These are phyloP conservation scores for Platysteira castanea DNA, from an alignment of 2,113 vertebrate species.

Conservation along the genomic window DNA sequence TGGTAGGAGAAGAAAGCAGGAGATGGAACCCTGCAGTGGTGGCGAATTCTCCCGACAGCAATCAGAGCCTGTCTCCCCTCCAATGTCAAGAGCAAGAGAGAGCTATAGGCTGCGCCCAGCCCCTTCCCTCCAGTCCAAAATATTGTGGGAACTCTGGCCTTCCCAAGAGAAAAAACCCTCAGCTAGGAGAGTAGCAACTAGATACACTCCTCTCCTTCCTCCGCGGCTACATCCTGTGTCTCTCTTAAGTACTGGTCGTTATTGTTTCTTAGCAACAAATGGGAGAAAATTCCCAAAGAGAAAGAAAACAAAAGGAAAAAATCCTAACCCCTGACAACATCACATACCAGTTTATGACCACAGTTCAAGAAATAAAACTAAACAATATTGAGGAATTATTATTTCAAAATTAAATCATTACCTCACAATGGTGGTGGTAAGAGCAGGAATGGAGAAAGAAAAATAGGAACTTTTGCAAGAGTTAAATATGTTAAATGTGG, in stretches of 20 bases:
- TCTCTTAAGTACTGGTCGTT: neutral
- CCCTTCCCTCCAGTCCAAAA: neutral
- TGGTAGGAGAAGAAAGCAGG: neutral
- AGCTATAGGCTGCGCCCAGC: neutral
- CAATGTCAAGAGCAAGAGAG: rapidly evolving
- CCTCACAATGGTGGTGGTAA: neutral
- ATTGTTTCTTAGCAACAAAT: neutral
- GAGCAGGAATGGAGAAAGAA: neutral
- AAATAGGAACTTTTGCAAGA: neutral
- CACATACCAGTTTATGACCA: neutral
- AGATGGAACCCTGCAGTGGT: rapidly evolving
- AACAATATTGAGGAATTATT: neutral
- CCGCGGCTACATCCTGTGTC: neutral
- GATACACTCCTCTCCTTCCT: neutral
- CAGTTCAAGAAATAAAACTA: neutral
- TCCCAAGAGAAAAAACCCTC: neutral
- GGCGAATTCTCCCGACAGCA: neutral
- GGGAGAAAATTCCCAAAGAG: neutral
- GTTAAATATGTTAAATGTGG: neutral
- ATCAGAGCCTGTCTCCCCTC: neutral
- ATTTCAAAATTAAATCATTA: neutral
- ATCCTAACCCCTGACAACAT: neutral
- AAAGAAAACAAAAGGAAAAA: neutral
- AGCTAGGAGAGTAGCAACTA: neutral
- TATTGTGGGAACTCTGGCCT: neutral